Percentiles rank a stretch among this genome's conserved stretches.
These are phyloP conservation scores for Gnathonemus longibarbis DNA, from an alignment of 2,113 vertebrate genomes.

Conservation along the genomic window DNA sequence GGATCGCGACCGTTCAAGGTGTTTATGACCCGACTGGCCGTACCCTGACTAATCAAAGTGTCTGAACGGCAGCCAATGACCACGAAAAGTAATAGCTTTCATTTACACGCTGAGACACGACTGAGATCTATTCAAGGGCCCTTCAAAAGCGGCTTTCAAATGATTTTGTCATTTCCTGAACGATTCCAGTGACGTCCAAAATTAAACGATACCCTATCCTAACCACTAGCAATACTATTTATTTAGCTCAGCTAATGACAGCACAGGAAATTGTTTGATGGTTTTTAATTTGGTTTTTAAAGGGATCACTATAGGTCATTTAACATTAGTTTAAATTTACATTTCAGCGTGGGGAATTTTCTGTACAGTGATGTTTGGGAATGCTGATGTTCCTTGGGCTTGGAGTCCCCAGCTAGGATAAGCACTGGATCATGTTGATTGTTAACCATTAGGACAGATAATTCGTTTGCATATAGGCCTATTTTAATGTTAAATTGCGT, in stretches of 20 bases:
- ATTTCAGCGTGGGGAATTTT: neutral
- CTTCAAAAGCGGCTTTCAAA: neutral
- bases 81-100: neutral
- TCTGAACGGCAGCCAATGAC: neutral
- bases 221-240: neutral
- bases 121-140: neutral
- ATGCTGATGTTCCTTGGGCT: neutral
- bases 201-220: neutral
- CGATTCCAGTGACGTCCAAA: neutral
- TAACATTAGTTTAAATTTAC: neutral
- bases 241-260: neutral
- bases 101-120: neutral
- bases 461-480: neutral
- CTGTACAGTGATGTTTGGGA: neutral
- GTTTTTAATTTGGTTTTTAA: neutral
- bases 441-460: neutral
- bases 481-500: neutral
- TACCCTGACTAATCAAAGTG: neutral
- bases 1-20: neutral
- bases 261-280: neutral
- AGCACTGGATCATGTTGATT: neutral
- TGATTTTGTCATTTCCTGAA: neutral
- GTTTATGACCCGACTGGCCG: neutral
- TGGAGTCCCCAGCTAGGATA: neutral
- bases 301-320: neutral